These are phyloP conservation scores for Dryobates pubescens DNA, from an alignment of 2,797 vertebrate species.

Conservation along the genomic window DNA sequence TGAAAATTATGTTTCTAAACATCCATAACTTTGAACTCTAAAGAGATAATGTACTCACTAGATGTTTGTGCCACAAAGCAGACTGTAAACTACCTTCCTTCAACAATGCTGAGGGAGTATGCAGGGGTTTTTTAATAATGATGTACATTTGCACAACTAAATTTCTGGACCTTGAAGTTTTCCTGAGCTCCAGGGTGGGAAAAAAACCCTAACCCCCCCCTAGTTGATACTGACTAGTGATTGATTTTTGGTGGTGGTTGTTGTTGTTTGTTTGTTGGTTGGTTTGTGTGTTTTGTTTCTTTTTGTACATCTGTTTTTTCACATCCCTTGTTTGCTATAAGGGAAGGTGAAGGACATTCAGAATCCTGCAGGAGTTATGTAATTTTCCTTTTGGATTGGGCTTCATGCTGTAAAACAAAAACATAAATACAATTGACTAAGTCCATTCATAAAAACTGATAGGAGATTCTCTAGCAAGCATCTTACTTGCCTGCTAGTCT, in stretches of 20 bases:
- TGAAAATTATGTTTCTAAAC: conserved; percentile 66
- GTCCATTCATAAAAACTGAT: neutral
- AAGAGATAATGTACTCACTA: neutral
- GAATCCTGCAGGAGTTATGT: neutral
- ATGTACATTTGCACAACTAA: neutral
- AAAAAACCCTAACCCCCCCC: neutral
- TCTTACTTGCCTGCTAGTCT: neutral
- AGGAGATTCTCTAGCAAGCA: fast-evolving
- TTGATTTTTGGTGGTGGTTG: too few relatives aligned
- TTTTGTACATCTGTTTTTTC: neutral
- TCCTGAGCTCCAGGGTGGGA: neutral
- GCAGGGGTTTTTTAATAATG: neutral
- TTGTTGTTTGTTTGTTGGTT: too few relatives aligned
- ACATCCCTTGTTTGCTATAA: neutral
- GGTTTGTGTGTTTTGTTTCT: neutral
- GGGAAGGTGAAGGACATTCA: neutral
- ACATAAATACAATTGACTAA: neutral
- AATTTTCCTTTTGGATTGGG: neutral
- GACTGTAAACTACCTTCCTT: neutral
- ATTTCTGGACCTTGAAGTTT: neutral
- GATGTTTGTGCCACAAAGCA: neutral
- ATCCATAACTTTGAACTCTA: conserved; percentile 41
- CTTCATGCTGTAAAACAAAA: neutral
- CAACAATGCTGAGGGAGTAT: neutral
- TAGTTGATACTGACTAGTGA: neutral